Evolutionary conservation across 2,888 invertebrate species (phyloP).

Genomic region (Mesorhabditis spiculigera): DNA sequence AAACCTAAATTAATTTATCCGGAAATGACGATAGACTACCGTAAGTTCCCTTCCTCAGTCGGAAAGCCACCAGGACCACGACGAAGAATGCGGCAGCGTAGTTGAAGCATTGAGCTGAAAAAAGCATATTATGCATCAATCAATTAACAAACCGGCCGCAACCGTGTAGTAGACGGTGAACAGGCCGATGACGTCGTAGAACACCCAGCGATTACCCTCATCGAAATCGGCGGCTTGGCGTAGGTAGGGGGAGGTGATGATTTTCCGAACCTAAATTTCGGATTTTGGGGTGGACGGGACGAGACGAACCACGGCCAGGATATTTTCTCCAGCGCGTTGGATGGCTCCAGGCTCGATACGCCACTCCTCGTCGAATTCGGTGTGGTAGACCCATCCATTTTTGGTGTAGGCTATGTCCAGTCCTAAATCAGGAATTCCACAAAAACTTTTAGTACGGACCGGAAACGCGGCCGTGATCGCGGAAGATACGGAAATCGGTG

Average conservation of each 20-base stretch:
- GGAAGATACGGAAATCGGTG: conserved; percentile 84
- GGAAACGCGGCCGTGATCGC: conserved; percentile 80
- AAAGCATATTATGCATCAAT: not conserved
- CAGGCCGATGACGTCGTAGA: conserved; percentile 78
- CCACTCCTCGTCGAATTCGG: conserved; percentile 71
- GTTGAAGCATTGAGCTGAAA: conserved; percentile 42
- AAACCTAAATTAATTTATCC: not conserved
- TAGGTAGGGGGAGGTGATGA: conserved; percentile 57
- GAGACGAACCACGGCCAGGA: conserved; percentile 71
- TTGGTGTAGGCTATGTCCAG: conserved; percentile 86
- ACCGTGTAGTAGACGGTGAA: conserved; percentile 72
- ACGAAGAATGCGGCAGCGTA: conserved; percentile 28
- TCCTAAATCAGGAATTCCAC: conserved; percentile 65
- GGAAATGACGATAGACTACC: not conserved
- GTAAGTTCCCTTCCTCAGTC: conserved; percentile 35
- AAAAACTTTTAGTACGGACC: conserved; percentile 65
- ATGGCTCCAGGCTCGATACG: conserved; percentile 76
- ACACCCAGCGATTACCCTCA: conserved; percentile 65
- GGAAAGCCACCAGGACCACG: conserved; percentile 26
- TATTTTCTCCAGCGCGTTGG: conserved; percentile 76
- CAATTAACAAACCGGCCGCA: conserved; percentile 34
- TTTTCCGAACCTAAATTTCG: not conserved
- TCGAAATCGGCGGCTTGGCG: conserved; percentile 64
- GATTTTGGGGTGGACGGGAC: conserved; percentile 22
- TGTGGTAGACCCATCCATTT: conserved; percentile 91